Evolutionary conservation across 2,888 invertebrate genomes (phyloP).

Genomic region (Pogonocherus hispidulus): DNA sequence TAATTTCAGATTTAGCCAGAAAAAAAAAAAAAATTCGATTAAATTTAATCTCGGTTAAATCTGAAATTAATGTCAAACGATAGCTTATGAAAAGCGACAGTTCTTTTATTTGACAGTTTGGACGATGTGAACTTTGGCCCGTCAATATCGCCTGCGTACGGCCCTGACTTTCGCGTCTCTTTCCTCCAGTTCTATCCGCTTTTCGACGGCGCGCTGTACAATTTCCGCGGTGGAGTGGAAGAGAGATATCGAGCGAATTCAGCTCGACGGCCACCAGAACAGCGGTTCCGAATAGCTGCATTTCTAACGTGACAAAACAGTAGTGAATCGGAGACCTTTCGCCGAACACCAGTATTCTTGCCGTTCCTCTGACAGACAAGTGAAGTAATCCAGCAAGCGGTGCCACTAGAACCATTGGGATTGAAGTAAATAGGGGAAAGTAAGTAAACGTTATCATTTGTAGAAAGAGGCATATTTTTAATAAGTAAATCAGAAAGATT

Average conservation of each 20-base stretch:
- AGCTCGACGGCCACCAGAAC: constrained; percentile 13
- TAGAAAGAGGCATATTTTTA: no score
- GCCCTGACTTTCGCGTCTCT: constrained; percentile 18
- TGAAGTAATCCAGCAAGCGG: background rate
- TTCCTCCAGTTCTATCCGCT: constrained; percentile 24
- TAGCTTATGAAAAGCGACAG: no score
- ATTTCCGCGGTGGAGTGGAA: constrained; percentile 33
- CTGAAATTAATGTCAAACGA: no score
- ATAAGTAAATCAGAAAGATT: no score
- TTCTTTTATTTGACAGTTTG: no score
- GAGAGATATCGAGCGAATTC: constrained; percentile 34
- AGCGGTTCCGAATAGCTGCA: constrained; percentile 24
- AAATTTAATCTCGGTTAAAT: no score
- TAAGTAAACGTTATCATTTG: no score
- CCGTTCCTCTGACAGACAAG: background rate
- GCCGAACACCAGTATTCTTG: background rate
- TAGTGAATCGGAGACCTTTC: constrained; percentile 8
- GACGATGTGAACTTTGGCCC: no score
- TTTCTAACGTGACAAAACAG: constrained; percentile 18
- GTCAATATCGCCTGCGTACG: no score
- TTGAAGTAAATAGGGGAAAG: background rate
- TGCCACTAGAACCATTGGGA: no score
- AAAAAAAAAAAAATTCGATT: no score
- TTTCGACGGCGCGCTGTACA: constrained; percentile 23
- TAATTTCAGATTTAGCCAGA: no score